Conservation (phyloP, 2,797 vertebrate species). For the Semotilus atromaculatus region DNA sequence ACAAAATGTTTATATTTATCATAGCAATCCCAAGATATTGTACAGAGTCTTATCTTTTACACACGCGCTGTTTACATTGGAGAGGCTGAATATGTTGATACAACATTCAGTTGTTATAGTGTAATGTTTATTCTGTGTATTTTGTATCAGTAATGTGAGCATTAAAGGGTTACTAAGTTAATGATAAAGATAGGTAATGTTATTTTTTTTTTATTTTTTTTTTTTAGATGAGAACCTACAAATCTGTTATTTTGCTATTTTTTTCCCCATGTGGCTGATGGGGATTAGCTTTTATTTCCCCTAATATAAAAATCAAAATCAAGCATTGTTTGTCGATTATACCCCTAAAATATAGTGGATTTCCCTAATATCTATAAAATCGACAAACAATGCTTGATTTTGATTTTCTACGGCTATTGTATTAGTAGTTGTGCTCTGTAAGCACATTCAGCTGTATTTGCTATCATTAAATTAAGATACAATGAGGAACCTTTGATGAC, state of each 20-base stretch:
- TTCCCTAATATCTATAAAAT: not conserved
- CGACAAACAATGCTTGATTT: too few relatives aligned
- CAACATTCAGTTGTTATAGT: not conserved
- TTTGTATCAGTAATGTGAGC: not conserved
- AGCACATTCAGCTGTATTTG: not conserved
- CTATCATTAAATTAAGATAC: not conserved
- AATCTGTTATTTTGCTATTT: not conserved
- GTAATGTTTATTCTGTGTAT: not conserved
- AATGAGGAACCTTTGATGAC: not conserved
- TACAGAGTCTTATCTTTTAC: slow-evolving; percentile 55
- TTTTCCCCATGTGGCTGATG: too few relatives aligned
- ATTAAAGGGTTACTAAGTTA: not conserved
- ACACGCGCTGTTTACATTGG: slow-evolving; percentile 16
- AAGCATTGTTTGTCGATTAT: too few relatives aligned
- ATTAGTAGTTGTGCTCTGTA: not conserved
- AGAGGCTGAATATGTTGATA: slow-evolving; percentile 50
- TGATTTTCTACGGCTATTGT: too few relatives aligned
- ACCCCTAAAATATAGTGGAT: too few relatives aligned
- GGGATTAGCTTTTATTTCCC: too few relatives aligned
- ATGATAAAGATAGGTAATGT: not conserved
- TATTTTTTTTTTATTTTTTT: not conserved
- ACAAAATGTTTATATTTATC: slow-evolving; percentile 64
- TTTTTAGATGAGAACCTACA: not conserved
- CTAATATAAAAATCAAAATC: too few relatives aligned
- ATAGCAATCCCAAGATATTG: slow-evolving; percentile 69